Evolutionary conservation across 2,888 invertebrate genomes (phyloP), one percentile per base, ranked within the genome.

Genomic region (Tinea semifulvella): DNA sequence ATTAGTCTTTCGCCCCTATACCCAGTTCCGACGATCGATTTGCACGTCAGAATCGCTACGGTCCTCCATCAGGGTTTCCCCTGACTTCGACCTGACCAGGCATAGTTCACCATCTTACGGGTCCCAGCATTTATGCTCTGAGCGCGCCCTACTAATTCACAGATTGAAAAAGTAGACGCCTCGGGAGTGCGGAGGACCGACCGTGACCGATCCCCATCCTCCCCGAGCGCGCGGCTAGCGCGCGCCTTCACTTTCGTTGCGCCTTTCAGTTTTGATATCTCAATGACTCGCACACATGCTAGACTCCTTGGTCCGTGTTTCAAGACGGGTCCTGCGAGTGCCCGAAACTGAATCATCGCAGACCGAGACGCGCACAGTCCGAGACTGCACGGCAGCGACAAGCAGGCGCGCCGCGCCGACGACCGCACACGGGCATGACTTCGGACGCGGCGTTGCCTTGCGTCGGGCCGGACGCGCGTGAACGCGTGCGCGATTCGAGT

Each of bases 241-340:
- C 53, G 52, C 56, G 56, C 68, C 68, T 83, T 86, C 71, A 84
- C 85, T 85, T 87, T 88, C 85, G 83, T 84, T 88, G 53, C 82
- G 86, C 86, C 85, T 83, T 75, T 82, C 69, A 82, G 83, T 82
- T 84, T 77, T 3, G 3, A 18, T 17, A n/a, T 39, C 85, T 84
- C 85, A 80, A 81, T 82, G 84, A 87, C 87, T 88, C 77, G 87
- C 88, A 82, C 76, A 85, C 83, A 84, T 84, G 85, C 80, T 86
- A 84, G 83, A 86, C 86, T 87, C 85, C 86, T 86, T 86, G 85
- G 87, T 87, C 86, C 85, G 86, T 88, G 86, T 88, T 88, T 87
- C 88, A 87, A 88, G 87, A 87, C 87, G 87, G 87, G 86, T 85
- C 86, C 84, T 76, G 79, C 71, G 69, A 76, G 68, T 65, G 64